A percentile compares a stretch with the other conserved stretches of the same genome.
These are phyloP conservation scores for Anas platyrhynchos DNA, from an alignment of 2,113 vertebrate genomes.

Conservation along the genomic window DNA sequence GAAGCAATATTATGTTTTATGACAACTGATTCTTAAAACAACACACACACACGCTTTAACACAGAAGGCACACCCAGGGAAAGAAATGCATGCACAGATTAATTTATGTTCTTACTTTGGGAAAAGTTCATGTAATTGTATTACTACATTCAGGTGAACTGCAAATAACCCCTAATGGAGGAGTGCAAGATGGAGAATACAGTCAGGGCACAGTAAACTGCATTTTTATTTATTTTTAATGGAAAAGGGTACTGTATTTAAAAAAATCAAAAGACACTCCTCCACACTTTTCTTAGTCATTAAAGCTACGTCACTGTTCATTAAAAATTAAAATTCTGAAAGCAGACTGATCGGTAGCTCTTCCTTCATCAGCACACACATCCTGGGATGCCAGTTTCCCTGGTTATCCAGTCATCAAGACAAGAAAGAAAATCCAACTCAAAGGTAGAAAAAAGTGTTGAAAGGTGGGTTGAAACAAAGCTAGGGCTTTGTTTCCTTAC, in stretches of 20 bases:
- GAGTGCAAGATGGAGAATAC: accelerated
- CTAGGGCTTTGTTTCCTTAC: not conserved
- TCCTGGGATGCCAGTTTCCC: not conserved
- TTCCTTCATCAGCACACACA: not conserved
- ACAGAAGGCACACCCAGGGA: not conserved
- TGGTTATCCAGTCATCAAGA: not conserved
- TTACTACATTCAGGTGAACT: not conserved
- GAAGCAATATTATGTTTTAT: not conserved
- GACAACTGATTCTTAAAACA: not conserved
- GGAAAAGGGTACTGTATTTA: not conserved
- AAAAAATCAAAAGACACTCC: not conserved
- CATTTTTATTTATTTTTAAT: not conserved
- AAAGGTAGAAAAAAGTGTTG: not conserved
- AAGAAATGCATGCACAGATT: not conserved
- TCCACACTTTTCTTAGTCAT: not conserved
- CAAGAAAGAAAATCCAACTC: not conserved
- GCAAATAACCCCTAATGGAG: not conserved
- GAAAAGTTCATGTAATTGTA: not conserved
- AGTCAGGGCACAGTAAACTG: not conserved
- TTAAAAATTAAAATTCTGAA: not conserved
- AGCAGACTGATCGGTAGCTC: not conserved
- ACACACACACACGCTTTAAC: not conserved
- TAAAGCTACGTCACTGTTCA: not conserved
- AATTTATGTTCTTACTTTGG: not conserved
- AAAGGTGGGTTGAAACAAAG: not conserved